Evolutionary conservation across 2,888 invertebrate species (phyloP).

Genomic region (Pteria penguin): DNA sequence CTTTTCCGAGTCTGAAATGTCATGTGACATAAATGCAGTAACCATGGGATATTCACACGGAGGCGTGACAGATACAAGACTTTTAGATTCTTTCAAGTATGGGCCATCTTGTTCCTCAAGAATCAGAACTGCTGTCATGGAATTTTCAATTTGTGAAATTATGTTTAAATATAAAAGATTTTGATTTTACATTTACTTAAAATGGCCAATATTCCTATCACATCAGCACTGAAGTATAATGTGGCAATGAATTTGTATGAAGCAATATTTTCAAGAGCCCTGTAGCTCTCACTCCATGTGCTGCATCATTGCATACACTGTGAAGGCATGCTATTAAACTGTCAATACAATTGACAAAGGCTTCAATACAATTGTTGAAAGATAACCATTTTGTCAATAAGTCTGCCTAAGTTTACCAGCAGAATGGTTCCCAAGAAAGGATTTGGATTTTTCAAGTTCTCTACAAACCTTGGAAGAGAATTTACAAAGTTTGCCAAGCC

Average conservation of each 20-base stretch:
- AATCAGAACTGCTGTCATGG: background rate
- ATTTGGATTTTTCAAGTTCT: too few relatives aligned
- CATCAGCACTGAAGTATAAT: constrained; percentile 1
- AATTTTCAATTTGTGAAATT: background rate
- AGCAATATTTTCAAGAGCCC: constrained; percentile 6
- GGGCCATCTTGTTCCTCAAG: too few relatives aligned
- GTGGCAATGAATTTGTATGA: constrained; percentile 8
- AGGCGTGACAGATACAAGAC: too few relatives aligned
- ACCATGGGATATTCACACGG: background rate
- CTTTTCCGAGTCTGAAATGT: background rate
- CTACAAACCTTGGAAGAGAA: too few relatives aligned
- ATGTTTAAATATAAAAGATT: too few relatives aligned
- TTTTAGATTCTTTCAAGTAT: background rate
- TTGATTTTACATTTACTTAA: too few relatives aligned
- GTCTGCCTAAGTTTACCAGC: background rate
- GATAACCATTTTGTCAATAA: constrained; percentile 1
- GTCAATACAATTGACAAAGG: background rate
- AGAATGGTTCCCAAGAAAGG: background rate
- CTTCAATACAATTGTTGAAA: constrained; percentile 1
- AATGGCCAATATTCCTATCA: background rate
- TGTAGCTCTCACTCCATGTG: too few relatives aligned
- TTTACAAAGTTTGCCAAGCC: constrained; percentile 5
- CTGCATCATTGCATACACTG: background rate
- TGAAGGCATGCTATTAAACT: constrained; percentile 6
- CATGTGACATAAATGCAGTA: background rate